Conservation (phyloP, 2,797 vertebrate species). For the Falco naumanni region DNA sequence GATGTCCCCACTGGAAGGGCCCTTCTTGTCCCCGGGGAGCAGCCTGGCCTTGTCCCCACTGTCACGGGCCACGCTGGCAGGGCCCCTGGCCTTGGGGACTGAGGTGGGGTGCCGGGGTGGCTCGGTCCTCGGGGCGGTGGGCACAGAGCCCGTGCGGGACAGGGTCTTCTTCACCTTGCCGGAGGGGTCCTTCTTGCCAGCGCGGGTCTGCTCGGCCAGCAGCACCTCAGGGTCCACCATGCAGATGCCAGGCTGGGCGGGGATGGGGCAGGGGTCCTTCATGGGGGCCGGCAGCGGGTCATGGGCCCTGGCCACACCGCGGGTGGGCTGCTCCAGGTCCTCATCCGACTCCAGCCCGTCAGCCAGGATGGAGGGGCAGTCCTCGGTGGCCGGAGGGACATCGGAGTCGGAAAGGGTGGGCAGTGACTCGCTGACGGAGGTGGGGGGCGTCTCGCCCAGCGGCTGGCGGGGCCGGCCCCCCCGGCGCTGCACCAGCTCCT, state of each 20-base stretch:
- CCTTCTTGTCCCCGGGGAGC: conserved; percentile 21
- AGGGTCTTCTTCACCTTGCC: conserved; percentile 72
- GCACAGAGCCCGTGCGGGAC: not conserved
- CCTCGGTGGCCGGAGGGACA: conserved; percentile 76
- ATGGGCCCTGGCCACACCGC: conserved; percentile 9
- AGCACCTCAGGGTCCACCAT: conserved; percentile 88
- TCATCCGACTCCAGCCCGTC: conserved; percentile 88
- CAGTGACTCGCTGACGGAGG: conserved; percentile 85
- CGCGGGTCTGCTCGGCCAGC: conserved; percentile 12
- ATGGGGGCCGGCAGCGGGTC: conserved; percentile 85
- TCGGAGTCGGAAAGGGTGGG: conserved; percentile 86
- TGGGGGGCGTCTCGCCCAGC: conserved; percentile 80
- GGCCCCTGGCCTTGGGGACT: conserved; percentile 69
- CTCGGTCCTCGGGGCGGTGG: not conserved
- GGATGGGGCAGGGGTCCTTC: conserved; percentile 85
- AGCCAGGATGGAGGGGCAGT: conserved; percentile 81
- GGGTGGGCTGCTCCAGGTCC: conserved; percentile 74
- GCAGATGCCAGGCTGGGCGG: conserved; percentile 86
- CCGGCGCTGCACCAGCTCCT: conserved; percentile 71
- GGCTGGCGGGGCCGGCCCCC: not conserved
- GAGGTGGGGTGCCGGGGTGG: not conserved
- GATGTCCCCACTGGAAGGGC: not conserved
- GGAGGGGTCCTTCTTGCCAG: conserved; percentile 34
- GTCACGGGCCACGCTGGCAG: not conserved
- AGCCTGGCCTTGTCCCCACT: conserved; percentile 26